Percentiles rank a stretch among this genome's conserved stretches.
Evolutionary conservation across 1,140 invertebrate species (phyloP).

Genomic region (Battus philenor): DNA sequence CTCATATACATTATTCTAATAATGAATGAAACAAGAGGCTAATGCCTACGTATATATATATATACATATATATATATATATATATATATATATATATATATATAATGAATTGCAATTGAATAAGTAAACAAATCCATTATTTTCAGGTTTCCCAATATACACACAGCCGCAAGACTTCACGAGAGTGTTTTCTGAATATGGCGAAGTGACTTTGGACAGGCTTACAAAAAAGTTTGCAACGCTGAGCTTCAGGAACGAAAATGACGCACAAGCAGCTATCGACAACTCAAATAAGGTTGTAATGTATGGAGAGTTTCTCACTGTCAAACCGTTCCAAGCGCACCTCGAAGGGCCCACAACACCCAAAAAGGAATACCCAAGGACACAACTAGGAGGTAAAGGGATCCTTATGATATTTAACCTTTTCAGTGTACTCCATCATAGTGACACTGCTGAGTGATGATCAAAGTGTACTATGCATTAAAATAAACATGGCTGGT

Average conservation of each 20-base stretch:
- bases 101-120: too few species aligned
- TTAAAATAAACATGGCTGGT: too few species aligned
- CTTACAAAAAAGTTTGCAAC: constrained; percentile 25
- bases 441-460: too few species aligned
- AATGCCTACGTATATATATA: too few species aligned
- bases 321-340: constrained; percentile 23
- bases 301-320: constrained; percentile 40
- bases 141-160: constrained; percentile 43
- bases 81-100: too few species aligned
- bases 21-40: too few species aligned
- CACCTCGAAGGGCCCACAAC: constrained; percentile 19
- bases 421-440: too few species aligned
- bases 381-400: constrained; percentile 37
- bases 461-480: too few species aligned
- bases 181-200: constrained; percentile 33
- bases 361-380: constrained; percentile 13
- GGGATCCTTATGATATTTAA: too few species aligned
- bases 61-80: too few species aligned
- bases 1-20: too few species aligned
- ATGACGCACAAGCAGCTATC: constrained; percentile 26
- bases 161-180: constrained; percentile 37
- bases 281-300: constrained; percentile 26
- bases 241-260: constrained; percentile 21
- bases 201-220: constrained; percentile 27
- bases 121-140: too few species aligned